Evolutionary conservation across 1,140 invertebrate genomes (phyloP), one percentile per base, ranked within the genome.

Genomic region (Bicyclus anynana): DNA sequence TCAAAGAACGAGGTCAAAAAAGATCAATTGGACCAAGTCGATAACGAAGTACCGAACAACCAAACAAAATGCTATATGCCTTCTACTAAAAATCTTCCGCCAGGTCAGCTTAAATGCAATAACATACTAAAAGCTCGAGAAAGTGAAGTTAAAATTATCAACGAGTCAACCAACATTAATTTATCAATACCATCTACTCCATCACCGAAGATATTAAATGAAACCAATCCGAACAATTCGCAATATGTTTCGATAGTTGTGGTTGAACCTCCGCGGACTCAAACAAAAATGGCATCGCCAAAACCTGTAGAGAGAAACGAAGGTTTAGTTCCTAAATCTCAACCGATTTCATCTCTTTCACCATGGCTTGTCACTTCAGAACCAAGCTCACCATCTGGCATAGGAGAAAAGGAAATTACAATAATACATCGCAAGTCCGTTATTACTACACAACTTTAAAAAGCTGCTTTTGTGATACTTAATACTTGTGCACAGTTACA

Each of bases 31-130:
- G 91, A 92, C 59, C 87, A 90, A 37, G 72, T 80, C 69, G 80
- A 90, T 60, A 80, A 89, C 62, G 92, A 92, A 77, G 88, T 92
- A 57, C 93, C 92, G 14, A 94, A 94, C 74, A 94, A 94, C 79
- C 92, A 93, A 75, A 90, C 90, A 37, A 93, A 92, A 75, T 83
- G 76, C 53, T 87, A 90, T 65, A 81, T 90, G 26, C 89, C 88
- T 14, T 91, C 90, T 16, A 91, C 91, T 20, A 92, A 92, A 67
- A 92, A 93, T 9, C 90, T 97, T 27, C 95, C 96, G 27, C 94
- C 95, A 1, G 95, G 97, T 58, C 94, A 97, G 71, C 92, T 98
- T 42, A 98, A 98, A 88, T 98, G 96, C 86, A 98, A 98, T 90
- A 98, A 98, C 90, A 98, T 98, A 78, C 87, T 97, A 26, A 98